Conservation (phyloP, 2,113 vertebrate species). For the Centropus bengalensis region DNA sequence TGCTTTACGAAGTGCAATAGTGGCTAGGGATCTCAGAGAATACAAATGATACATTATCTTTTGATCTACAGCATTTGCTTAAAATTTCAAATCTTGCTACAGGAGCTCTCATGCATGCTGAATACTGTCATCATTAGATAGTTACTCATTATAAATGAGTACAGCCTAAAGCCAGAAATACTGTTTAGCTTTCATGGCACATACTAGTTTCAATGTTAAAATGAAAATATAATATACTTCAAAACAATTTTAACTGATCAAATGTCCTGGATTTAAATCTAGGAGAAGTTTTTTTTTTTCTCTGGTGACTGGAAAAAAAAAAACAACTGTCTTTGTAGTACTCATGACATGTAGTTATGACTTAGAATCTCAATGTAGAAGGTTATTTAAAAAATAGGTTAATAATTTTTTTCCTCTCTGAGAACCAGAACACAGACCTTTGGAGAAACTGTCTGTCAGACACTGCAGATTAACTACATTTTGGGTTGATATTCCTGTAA, state of each 20-base stretch:
- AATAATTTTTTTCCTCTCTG: not conserved
- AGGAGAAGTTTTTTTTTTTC: not conserved
- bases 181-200: conserved; percentile 18
- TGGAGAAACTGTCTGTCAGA: not conserved
- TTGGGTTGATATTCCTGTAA: not conserved
- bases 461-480: not conserved
- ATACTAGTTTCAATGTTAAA: conserved; percentile 1
- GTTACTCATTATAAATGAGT: conserved; percentile 60
- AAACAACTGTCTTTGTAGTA: not conserved
- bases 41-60: conserved; percentile 59
- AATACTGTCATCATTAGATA: conserved; percentile 50
- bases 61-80: conserved; percentile 54
- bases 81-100: conserved; percentile 51
- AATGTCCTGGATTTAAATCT: conserved; percentile 22
- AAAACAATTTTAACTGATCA: conserved; percentile 27
- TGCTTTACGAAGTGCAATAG: not conserved
- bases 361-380: conserved; percentile 30
- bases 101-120: conserved; percentile 35
- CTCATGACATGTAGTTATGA: not conserved
- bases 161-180: not conserved
- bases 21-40: conserved; percentile 1
- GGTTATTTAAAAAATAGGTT: not conserved
- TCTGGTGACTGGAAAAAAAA: not conserved
- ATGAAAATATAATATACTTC: conserved; percentile 27
- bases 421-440: not conserved